Percentiles rank a stretch among this genome's conserved stretches.
Evolutionary conservation across 2,113 vertebrate genomes (phyloP).

Genomic region (Ailuropoda melanoleuca): DNA sequence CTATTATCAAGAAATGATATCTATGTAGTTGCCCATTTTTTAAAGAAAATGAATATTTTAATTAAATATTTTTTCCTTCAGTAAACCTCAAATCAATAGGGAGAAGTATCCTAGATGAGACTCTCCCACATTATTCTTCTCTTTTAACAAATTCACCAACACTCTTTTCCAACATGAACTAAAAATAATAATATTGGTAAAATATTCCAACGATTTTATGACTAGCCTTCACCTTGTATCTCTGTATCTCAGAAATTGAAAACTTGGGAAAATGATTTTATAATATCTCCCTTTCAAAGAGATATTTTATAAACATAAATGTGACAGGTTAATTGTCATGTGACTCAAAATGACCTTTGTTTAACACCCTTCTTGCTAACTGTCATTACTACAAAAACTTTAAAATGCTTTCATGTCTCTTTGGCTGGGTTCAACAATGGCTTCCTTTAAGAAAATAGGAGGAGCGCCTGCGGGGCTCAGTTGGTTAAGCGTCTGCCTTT

Average conservation of each 20-base stretch:
- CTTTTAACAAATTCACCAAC: not conserved
- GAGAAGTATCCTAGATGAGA: not conserved
- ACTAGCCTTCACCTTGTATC: not conserved
- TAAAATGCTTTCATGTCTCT: not conserved
- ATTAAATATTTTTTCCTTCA: not conserved
- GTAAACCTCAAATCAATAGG: not conserved
- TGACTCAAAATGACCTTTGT: not conserved
- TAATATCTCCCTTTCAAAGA: not conserved
- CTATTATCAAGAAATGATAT: not conserved
- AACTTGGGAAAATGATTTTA: not conserved
- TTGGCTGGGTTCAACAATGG: not conserved
- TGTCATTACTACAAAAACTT: not conserved
- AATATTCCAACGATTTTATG: not conserved
- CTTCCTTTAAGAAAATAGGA: slow-evolving; percentile 12
- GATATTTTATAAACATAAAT: not conserved
- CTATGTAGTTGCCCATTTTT: not conserved
- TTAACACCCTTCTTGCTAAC: not conserved
- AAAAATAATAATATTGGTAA: not conserved
- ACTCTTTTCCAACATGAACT: not conserved
- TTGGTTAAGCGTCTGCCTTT: not conserved
- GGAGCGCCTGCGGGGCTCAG: not conserved
- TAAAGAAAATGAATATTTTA: not conserved
- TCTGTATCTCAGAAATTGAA: slow-evolving; percentile 12
- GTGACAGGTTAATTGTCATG: not conserved
- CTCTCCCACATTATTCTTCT: not conserved